Base-by-base conservation (phyloP, 2,797 vertebrate genomes). In the Oreortyx pictus region DNA sequence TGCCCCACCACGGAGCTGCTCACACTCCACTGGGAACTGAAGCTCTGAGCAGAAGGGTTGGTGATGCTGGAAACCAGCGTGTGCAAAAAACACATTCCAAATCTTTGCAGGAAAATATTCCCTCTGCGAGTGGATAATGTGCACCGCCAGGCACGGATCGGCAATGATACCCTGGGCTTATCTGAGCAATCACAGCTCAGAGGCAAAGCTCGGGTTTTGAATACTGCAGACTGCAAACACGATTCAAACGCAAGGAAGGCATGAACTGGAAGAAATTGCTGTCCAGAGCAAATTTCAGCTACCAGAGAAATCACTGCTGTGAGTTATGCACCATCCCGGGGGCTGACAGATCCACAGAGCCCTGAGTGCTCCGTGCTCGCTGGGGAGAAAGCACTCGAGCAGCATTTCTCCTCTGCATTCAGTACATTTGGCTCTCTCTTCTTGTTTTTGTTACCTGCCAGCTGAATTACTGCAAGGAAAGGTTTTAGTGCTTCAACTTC, bases 131-230 rank as follows among this genome's bases (percentile, higher is more conserved):
- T 18, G 76, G 88, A 56, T 80, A 76, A 91, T 49, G 16, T 10
- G 31, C 50, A 44, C 23, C 33, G 22, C 31, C 43, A 75, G 86
- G 11, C 54, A 49, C 1, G 4, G 62, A 47, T 54, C 67, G 41
- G 62, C 78, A 87, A 44, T 59, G 82, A 89, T 84, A 66, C 75
- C 80, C 72, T 4, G 0, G 75, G 82, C 71, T 89, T 62, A 84
- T 78, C 71, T 15, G 50, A 74, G 82, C 62, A 70, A 89, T 77
- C 86, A 24, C 1, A 77, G 82, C 82, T 87, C 70, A 76, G 82
- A 61, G 77, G 80, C 83, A 65, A 20, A 44, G 66, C 74, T 89
- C 44, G 39, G 56, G 23, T 18, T 70, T 57, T 50, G 56, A 79
- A 78, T 29, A 7, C 47, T 20, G 43, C 62, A 17, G 57, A 37